Percentiles rank a stretch among this genome's conserved stretches.
Evolutionary conservation across 2,888 invertebrate species (phyloP).

Genomic region (Hedychridium roseum): DNA sequence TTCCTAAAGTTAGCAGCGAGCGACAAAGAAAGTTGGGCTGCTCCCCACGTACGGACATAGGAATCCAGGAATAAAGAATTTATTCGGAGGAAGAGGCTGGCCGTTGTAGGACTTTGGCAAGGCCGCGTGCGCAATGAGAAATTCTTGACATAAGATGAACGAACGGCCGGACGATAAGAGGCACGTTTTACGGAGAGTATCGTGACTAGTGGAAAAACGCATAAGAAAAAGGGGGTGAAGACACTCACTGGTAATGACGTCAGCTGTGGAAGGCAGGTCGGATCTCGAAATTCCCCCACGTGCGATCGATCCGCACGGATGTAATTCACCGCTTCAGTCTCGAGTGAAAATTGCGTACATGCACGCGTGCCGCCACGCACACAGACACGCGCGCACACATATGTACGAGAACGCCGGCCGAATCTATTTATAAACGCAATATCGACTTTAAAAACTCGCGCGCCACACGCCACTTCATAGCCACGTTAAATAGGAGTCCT

Average conservation of each 20-base stretch:
- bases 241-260: conserved; percentile 59
- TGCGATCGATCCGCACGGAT: conserved; percentile 41
- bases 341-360: conserved; percentile 44
- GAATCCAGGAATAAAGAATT: too few relatives aligned
- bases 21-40: too few relatives aligned
- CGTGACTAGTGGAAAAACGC: not conserved
- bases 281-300: conserved; percentile 48
- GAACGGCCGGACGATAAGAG: too few relatives aligned
- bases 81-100: too few relatives aligned
- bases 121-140: too few relatives aligned
- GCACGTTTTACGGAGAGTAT: too few relatives aligned
- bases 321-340: conserved; percentile 47
- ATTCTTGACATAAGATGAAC: too few relatives aligned
- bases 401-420: conserved; percentile 20
- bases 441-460: conserved; percentile 31
- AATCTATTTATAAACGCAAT: conserved; percentile 32
- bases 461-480: conserved; percentile 17
- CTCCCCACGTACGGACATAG: too few relatives aligned
- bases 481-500: too few relatives aligned
- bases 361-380: conserved; percentile 41
- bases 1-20: too few relatives aligned
- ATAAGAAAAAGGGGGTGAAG: conserved; percentile 6
- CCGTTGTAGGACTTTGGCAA: too few relatives aligned
- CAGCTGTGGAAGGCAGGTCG: conserved; percentile 57
- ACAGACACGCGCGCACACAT: conserved; percentile 36